phyloP scores from a whole-genome alignment of 2,797 vertebrate genomes.

The Intellagama lesueurii region DNA sequence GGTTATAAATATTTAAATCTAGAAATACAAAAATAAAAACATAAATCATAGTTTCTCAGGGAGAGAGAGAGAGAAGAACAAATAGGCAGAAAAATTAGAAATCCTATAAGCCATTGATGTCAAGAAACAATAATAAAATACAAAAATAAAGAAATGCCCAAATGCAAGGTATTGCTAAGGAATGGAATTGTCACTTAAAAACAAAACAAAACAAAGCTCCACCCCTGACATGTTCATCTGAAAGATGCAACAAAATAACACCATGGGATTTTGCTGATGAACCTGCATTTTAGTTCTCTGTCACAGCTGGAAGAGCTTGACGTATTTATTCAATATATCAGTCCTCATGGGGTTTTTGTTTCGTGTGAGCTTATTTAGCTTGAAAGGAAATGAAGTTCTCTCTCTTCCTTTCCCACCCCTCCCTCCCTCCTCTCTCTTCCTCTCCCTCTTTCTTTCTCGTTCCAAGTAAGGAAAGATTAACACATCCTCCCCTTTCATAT shows the following conservation, averaged over 20 bases:
- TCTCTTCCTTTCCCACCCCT: not conserved
- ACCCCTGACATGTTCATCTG: not conserved
- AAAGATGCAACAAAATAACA: not conserved
- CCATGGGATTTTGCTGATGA: conserved; percentile 10
- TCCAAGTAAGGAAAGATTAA: conserved; percentile 32
- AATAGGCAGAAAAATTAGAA: conserved; percentile 1
- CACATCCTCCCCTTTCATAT: not conserved
- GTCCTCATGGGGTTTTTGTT: conserved; percentile 14
- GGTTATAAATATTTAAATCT: not conserved
- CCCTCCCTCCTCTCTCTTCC: not conserved
- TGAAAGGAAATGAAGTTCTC: conserved; percentile 43
- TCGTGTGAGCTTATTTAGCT: conserved; percentile 38
- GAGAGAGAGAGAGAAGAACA: not conserved
- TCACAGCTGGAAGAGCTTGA: conserved; percentile 41
- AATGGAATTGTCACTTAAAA: not conserved
- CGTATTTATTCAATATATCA: conserved; percentile 50
- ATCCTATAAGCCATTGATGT: not conserved
- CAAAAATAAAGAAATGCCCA: not conserved
- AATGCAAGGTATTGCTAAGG: conserved; percentile 10
- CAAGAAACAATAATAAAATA: not conserved
- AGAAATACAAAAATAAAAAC: not conserved
- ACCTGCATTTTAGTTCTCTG: not conserved
- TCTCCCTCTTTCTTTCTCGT: not conserved
- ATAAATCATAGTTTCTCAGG: not conserved
- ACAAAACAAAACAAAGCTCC: not conserved